Evolutionary conservation across 2,113 vertebrate species (phyloP).

Genomic region (human): DNA sequence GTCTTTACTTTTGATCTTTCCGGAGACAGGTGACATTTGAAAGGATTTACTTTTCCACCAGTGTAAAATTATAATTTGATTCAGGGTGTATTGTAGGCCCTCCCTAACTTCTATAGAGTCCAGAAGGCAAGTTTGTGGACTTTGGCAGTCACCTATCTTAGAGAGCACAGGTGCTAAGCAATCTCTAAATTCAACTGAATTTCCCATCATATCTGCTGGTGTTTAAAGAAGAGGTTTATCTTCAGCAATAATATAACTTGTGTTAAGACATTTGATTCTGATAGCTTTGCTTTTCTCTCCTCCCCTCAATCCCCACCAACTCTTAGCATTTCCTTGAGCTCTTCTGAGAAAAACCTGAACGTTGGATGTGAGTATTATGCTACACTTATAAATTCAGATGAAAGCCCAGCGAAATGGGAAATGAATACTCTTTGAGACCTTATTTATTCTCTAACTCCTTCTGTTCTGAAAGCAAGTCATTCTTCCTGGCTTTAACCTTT

Average conservation of each 20-base stretch:
- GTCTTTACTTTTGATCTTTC: neutral
- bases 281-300: conserved; percentile 23
- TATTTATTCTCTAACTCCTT: conserved; percentile 51
- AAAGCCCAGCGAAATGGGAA: conserved; percentile 52
- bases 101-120: neutral
- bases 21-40: neutral
- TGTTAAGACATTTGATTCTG: conserved; percentile 45
- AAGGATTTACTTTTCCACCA: neutral
- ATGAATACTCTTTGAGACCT: conserved; percentile 39
- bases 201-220: neutral
- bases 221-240: conserved; percentile 52
- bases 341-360: conserved; percentile 50
- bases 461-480: conserved; percentile 46
- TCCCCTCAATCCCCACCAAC: neutral
- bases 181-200: conserved; percentile 46
- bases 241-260: conserved; percentile 22
- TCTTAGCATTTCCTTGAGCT: conserved; percentile 46
- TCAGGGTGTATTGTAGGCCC: neutral
- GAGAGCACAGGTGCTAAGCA: neutral
- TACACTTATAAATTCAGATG: conserved; percentile 51
- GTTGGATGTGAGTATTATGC: conserved; percentile 30
- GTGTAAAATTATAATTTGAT: conserved; percentile 48
- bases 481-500: conserved; percentile 42
- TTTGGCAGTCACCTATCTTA: conserved; percentile 29
- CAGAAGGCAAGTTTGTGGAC: neutral